These are phyloP conservation scores for Cecropterus lyciades DNA, from an alignment of 1,140 invertebrate genomes.

Conservation along the genomic window DNA sequence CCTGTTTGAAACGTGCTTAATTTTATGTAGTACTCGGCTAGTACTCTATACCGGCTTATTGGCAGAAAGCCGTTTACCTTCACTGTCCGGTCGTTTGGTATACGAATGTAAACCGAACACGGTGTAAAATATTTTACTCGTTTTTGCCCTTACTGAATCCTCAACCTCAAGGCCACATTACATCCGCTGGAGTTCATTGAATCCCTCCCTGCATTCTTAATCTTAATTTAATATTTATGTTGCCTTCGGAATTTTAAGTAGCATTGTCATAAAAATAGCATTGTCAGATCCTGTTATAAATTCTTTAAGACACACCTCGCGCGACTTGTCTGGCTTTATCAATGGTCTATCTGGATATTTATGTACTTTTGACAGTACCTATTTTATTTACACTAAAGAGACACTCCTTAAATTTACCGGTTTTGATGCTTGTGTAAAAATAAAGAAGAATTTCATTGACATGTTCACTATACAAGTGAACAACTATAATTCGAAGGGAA, in stretches of 20 bases:
- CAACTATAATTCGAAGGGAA: too few relatives aligned
- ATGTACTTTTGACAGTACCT: background rate
- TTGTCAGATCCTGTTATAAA: constrained; percentile 34
- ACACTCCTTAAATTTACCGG: background rate
- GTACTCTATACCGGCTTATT: constrained; percentile 46
- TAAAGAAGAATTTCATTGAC: background rate
- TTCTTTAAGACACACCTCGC: constrained; percentile 20
- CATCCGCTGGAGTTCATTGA: constrained; percentile 53
- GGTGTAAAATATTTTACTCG: constrained; percentile 43
- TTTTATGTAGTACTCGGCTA: constrained; percentile 6
- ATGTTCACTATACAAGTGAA: too few relatives aligned
- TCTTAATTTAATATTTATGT: constrained; percentile 44
- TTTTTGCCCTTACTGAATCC: constrained; percentile 43
- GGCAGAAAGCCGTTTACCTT: constrained; percentile 68
- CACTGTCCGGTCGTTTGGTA: constrained; percentile 44
- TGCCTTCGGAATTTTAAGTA: constrained; percentile 31
- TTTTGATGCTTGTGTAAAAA: background rate
- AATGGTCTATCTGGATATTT: constrained; percentile 1
- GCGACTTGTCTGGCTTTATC: constrained; percentile 12
- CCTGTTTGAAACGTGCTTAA: background rate
- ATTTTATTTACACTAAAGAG: too few relatives aligned
- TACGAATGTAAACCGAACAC: constrained; percentile 42
- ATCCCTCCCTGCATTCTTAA: constrained; percentile 43
- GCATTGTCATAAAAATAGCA: constrained; percentile 30
- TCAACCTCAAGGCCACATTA: constrained; percentile 47